phyloP scores from a whole-genome alignment of 2,797 vertebrate genomes.

The Scomberomorus guttatus region DNA sequence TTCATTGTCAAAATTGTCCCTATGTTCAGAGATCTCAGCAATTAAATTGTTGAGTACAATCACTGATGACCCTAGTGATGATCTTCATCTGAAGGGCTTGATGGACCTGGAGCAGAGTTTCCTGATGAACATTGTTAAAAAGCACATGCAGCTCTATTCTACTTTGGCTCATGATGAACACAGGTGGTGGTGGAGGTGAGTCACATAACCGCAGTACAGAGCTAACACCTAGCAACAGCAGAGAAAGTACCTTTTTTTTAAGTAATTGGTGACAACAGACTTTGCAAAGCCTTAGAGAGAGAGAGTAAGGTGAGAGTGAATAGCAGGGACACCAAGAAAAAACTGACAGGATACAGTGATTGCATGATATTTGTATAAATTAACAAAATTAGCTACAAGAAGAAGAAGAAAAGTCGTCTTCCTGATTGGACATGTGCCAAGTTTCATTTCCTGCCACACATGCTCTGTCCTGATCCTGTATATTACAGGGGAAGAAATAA shows the following conservation, averaged over 20 bases:
- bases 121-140: conserved; percentile 32
- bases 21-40: not conserved
- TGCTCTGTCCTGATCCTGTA: not conserved
- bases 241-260: conserved; percentile 1
- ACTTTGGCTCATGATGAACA: conserved; percentile 8
- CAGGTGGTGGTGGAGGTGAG: conserved; percentile 30
- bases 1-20: not conserved
- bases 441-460: conserved; percentile 4
- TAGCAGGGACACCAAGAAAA: not conserved
- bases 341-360: not conserved
- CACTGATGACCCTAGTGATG: not conserved
- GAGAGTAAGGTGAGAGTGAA: not conserved
- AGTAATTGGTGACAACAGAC: not conserved
- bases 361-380: not conserved
- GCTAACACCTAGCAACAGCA: conserved; percentile 1
- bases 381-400: not conserved
- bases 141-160: conserved; percentile 10
- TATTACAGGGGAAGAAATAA: conserved; percentile 12
- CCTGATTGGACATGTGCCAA: not conserved
- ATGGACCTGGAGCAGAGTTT: conserved; percentile 13
- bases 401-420: not conserved
- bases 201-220: conserved; percentile 22
- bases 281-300: not conserved
- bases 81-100: conserved; percentile 15
- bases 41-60: not conserved